phyloP scores from a whole-genome alignment of 1,140 invertebrate species.

The Spodoptera litura region DNA sequence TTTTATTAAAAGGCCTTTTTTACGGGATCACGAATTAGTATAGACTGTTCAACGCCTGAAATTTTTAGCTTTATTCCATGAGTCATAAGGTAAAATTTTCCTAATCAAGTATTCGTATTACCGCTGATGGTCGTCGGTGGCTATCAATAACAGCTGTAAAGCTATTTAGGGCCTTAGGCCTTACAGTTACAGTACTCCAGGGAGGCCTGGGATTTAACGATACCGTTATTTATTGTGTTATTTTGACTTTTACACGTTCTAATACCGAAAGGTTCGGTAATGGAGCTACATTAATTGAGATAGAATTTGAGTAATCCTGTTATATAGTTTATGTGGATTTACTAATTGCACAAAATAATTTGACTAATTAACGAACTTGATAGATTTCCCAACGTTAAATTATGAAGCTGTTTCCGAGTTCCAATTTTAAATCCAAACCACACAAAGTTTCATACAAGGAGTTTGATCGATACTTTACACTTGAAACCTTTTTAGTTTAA shows the following conservation, averaged over 20 bases:
- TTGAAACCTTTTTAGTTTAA: too few species aligned
- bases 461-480: too few species aligned
- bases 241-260: not conserved
- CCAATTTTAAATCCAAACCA: too few species aligned
- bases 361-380: too few species aligned
- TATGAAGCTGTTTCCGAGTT: too few species aligned
- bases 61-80: not conserved
- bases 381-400: too few species aligned
- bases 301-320: too few species aligned
- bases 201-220: slow-evolving; percentile 12
- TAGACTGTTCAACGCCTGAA: too few species aligned
- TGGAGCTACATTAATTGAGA: not conserved
- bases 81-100: not conserved
- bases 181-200: not conserved
- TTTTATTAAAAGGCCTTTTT: slow-evolving; percentile 39
- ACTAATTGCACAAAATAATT: too few species aligned
- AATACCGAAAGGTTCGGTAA: not conserved
- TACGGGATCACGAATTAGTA: slow-evolving; percentile 9
- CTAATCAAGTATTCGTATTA: not conserved
- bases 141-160: not conserved
- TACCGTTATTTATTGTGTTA: not conserved
- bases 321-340: too few species aligned
- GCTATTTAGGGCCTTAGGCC: not conserved
- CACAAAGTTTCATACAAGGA: too few species aligned
- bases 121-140: not conserved